Evolutionary conservation across 1,140 invertebrate species (phyloP).

Genomic region (Eriosoma lanigerum): DNA sequence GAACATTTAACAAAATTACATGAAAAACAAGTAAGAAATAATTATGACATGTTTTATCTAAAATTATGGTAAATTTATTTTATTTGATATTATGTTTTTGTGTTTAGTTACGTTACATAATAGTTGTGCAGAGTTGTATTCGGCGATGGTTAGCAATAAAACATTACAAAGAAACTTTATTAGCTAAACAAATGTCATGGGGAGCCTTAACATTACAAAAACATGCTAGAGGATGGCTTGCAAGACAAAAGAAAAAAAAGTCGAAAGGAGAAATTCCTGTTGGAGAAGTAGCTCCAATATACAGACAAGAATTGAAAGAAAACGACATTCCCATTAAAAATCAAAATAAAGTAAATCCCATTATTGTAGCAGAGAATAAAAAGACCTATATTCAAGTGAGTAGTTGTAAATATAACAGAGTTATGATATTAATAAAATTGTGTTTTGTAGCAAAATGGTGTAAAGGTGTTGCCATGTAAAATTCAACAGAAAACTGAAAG

Average conservation of each 20-base stretch:
- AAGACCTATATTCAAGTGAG: conserved; percentile 53
- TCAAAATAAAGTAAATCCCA: conserved; percentile 24
- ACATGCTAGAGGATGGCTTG: conserved; percentile 69
- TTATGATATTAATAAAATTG: not conserved
- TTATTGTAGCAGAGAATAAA: conserved; percentile 53
- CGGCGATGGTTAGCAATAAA: conserved; percentile 69
- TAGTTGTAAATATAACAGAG: no score
- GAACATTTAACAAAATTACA: conserved; percentile 78
- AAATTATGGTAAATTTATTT: conserved; percentile 1
- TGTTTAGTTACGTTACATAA: conserved; percentile 67
- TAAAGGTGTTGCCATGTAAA: conserved; percentile 46
- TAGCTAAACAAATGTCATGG: conserved; percentile 66
- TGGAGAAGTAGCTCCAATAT: conserved; percentile 49
- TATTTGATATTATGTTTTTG: not conserved
- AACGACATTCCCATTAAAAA: not conserved
- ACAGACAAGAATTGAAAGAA: conserved; percentile 28
- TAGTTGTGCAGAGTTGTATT: conserved; percentile 71
- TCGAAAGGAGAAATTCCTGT: conserved; percentile 47
- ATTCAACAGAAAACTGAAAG: conserved; percentile 35
- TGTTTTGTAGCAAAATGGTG: conserved; percentile 31
- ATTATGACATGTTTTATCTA: not conserved
- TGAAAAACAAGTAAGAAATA: conserved; percentile 65
- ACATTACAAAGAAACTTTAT: conserved; percentile 60
- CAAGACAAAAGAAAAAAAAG: conserved; percentile 57
- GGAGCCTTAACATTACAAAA: conserved; percentile 69